These are phyloP conservation scores for Vanessa cardui DNA, from an alignment of 2,888 invertebrate species.

Conservation along the genomic window DNA sequence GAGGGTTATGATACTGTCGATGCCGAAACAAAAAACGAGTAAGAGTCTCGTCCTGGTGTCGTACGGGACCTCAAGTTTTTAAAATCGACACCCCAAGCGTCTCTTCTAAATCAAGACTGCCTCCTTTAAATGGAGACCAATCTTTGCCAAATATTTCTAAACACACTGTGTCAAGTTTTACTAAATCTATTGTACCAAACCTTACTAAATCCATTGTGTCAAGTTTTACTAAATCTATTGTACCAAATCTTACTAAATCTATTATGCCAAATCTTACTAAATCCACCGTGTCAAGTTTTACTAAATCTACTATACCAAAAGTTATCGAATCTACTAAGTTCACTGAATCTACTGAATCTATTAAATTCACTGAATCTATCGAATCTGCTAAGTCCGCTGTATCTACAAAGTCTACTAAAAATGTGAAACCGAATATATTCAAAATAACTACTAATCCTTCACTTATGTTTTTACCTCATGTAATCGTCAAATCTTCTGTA, in stretches of 20 bases:
- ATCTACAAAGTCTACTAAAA: too few species aligned
- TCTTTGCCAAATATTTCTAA: too few species aligned
- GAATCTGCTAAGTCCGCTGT: too few species aligned
- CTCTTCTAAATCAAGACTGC: background rate
- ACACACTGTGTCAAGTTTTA: too few species aligned
- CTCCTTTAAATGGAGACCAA: too few species aligned
- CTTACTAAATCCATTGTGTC: too few species aligned
- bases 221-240: background rate
- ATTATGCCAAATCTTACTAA: background rate
- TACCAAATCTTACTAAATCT: background rate
- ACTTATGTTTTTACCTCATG: slow-evolving; percentile 12
- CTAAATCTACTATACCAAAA: background rate
- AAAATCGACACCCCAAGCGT: slow-evolving; percentile 13
- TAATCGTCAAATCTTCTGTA: slow-evolving; percentile 10
- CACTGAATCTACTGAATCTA: too few species aligned
- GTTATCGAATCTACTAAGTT: background rate
- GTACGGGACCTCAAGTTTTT: slow-evolving; percentile 15
- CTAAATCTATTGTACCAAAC: too few species aligned
- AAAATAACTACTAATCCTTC: background rate
- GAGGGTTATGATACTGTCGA: slow-evolving; percentile 14
- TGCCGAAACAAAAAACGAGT: slow-evolving; percentile 22
- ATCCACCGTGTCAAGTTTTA: too few species aligned
- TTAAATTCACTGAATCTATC: too few species aligned
- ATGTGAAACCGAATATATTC: background rate
- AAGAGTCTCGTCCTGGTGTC: slow-evolving; percentile 26